phyloP scores from a whole-genome alignment of 2,888 invertebrate genomes.

The Mythimna pallens region DNA sequence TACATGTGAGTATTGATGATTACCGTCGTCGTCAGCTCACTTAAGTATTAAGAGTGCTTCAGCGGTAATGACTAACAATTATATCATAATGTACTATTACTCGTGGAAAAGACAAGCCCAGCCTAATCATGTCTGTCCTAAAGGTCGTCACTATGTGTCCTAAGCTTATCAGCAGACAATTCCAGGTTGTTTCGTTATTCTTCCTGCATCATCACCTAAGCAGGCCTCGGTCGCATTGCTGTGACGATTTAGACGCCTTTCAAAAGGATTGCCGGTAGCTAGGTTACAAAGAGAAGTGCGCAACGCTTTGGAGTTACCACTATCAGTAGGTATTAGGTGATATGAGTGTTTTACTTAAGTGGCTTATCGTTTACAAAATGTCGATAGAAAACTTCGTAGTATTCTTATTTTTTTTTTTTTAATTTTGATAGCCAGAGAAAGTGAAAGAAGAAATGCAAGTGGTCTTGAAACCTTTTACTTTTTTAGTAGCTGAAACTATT shows the following conservation, averaged over 20 bases:
- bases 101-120: no score
- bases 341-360: background rate
- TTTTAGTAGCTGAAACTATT: no score
- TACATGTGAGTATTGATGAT: no score
- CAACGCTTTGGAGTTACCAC: constrained; percentile 2
- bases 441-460: no score
- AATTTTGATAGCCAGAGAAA: no score
- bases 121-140: background rate
- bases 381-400: background rate
- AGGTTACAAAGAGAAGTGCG: constrained; percentile 24
- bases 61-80: no score
- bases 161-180: constrained; percentile 1
- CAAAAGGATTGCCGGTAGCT: constrained; percentile 25
- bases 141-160: background rate
- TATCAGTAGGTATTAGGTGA: constrained; percentile 12
- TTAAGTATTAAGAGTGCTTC: no score
- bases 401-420: no score
- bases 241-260: constrained; percentile 29
- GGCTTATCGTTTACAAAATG: background rate
- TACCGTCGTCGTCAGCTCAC: no score
- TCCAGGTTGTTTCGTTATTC: background rate
- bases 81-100: no score
- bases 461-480: no score
- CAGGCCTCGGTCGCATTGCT: constrained; percentile 9
- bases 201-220: background rate